Evolutionary conservation across 2,113 vertebrate species (phyloP).

Genomic region (Gallinago undulata): DNA sequence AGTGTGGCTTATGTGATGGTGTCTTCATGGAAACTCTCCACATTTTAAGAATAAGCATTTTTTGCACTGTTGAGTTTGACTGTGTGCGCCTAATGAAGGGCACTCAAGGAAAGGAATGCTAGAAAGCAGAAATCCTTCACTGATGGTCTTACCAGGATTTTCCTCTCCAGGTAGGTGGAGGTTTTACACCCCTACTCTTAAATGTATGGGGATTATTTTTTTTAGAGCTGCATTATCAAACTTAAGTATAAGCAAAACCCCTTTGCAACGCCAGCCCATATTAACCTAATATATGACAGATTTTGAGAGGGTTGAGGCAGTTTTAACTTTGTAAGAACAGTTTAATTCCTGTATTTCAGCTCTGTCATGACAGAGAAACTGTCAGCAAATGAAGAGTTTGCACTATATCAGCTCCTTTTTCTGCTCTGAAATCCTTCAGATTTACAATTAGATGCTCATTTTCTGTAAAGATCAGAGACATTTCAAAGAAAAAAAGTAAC

Average conservation of each 20-base stretch:
- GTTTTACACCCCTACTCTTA: neutral
- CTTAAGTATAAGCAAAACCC: neutral
- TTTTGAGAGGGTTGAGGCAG: neutral
- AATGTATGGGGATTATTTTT: neutral
- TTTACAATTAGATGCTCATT: neutral
- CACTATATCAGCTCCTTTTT: neutral
- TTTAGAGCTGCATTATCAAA: neutral
- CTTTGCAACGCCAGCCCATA: neutral
- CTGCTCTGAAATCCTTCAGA: neutral
- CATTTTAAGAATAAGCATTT: neutral
- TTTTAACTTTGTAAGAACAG: neutral
- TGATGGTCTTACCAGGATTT: neutral
- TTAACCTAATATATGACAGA: neutral
- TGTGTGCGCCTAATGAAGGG: neutral
- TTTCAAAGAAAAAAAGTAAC: conserved; percentile 46
- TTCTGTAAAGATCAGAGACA: neutral
- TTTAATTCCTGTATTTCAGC: neutral
- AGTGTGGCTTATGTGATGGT: neutral
- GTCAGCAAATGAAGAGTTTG: neutral
- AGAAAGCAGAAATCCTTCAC: neutral
- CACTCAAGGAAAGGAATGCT: neutral
- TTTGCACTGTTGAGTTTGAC: neutral
- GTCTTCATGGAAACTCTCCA: neutral
- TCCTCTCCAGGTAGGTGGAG: neutral
- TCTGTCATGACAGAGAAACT: neutral